Evolutionary conservation across 2,888 invertebrate species (phyloP), one percentile per base, ranked within the genome.

Genomic region (Meandrusa payeni): DNA sequence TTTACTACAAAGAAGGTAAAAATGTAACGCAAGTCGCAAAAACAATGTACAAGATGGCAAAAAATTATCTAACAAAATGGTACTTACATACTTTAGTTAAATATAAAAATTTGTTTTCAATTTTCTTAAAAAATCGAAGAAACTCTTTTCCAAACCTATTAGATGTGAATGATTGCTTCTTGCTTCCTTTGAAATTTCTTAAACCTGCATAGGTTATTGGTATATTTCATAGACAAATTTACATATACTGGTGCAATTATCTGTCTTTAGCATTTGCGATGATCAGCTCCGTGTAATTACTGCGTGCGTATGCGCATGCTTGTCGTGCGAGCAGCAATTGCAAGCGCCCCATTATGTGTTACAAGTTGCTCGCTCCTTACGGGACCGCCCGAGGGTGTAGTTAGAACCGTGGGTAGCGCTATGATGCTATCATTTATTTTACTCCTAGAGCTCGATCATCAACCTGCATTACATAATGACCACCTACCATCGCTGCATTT

Each of bases 281-380:
- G 31, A 24, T 24, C 22, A n/a, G 20, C 5, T 26, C 7, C 20
- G 17, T 4, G 34, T 48, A 50, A 47, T 46, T 46, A 29, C 31
- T 23, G 22, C 40, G 38, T 41, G 7, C 10, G 44, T 44, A 33
- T 41, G 45, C 40, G 39, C 42, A 44, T 34, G 38, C 24, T 20
- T 24, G 36, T 31, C 19, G 26, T 43, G 10, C 20, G 24, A 20
- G 4, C 23, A 6, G 47, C 52, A 52, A 52, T 54, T 52, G 47
- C 50, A 48, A 45, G 41, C 37, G 37, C 39, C 29, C 51, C 51
- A 51, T 57, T 52, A 51, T 53, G 51, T 51, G 29, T 17, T 38
- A 38, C 43, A 31, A 26, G 44, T 48, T 51, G 44, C 40, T 43
- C 41, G 23, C 41, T 36, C 34, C 46, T 47, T 43, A 38, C 31